phyloP scores from a whole-genome alignment of 2,113 vertebrate species.

The Rissa tridactyla region DNA sequence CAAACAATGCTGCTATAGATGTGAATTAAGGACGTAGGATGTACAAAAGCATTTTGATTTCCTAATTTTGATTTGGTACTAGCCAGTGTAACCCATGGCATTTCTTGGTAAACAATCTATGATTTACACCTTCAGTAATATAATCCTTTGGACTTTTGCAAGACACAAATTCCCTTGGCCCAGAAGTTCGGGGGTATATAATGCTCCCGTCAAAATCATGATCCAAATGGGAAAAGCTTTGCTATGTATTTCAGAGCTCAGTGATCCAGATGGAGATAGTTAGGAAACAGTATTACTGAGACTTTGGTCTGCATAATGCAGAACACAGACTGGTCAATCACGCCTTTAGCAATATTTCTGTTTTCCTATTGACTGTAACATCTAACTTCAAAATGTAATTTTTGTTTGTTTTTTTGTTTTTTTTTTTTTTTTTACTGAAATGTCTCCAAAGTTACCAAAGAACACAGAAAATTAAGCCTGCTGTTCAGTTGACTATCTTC shows the following conservation, averaged over 20 bases:
- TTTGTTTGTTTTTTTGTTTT: background rate
- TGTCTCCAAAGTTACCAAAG: background rate
- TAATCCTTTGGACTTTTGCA: background rate
- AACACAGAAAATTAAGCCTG: background rate
- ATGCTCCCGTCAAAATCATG: background rate
- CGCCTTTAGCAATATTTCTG: background rate
- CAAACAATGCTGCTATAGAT: background rate
- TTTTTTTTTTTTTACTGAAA: background rate
- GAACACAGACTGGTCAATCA: background rate
- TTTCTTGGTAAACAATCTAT: background rate
- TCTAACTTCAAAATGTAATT: background rate
- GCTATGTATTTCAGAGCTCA: background rate
- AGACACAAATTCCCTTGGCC: background rate
- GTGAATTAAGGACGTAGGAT: background rate
- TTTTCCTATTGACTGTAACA: background rate
- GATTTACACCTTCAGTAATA: conserved; percentile 8
- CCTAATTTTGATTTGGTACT: background rate
- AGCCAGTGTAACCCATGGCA: background rate
- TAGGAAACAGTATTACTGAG: background rate
- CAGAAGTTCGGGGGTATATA: background rate
- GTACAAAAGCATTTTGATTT: background rate
- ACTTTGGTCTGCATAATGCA: background rate
- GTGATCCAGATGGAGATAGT: background rate
- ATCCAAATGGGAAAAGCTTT: conserved; percentile 5
- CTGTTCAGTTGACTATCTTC: background rate